Conservation (phyloP, 2,113 vertebrate species). For the Alethe diademata region DNA sequence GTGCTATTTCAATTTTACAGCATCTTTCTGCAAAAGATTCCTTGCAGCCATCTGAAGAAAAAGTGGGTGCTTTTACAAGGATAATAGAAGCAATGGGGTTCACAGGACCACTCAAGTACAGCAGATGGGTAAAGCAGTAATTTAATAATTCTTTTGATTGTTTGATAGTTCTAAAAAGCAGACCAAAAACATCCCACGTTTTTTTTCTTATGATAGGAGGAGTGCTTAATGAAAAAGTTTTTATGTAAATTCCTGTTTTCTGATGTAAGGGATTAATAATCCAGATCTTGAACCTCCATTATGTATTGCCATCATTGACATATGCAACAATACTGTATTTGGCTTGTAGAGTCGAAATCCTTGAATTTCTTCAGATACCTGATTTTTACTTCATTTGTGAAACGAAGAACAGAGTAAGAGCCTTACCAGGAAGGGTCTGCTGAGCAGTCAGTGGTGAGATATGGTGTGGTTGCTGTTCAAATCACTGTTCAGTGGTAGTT, state of each 20-base stretch:
- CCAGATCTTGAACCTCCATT: background rate
- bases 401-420: background rate
- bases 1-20: slow-evolving; percentile 60
- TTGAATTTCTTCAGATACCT: background rate
- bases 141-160: background rate
- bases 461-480: background rate
- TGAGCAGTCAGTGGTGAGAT: background rate
- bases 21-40: slow-evolving; percentile 79
- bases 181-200: fast-evolving
- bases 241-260: background rate
- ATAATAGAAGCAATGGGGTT: slow-evolving; percentile 97
- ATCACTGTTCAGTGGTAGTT: background rate
- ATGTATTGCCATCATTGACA: background rate
- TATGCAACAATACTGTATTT: background rate
- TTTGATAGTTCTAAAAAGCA: background rate
- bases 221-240: background rate
- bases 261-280: background rate
- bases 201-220: background rate
- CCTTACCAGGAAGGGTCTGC: background rate
- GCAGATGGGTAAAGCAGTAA: slow-evolving; percentile 90
- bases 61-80: slow-evolving; percentile 89
- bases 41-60: slow-evolving; percentile 82
- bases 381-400: background rate
- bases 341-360: background rate
- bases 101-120: slow-evolving; percentile 95